Evolutionary conservation across 1,140 invertebrate genomes (phyloP).

Genomic region (Anastatus disparis): DNA sequence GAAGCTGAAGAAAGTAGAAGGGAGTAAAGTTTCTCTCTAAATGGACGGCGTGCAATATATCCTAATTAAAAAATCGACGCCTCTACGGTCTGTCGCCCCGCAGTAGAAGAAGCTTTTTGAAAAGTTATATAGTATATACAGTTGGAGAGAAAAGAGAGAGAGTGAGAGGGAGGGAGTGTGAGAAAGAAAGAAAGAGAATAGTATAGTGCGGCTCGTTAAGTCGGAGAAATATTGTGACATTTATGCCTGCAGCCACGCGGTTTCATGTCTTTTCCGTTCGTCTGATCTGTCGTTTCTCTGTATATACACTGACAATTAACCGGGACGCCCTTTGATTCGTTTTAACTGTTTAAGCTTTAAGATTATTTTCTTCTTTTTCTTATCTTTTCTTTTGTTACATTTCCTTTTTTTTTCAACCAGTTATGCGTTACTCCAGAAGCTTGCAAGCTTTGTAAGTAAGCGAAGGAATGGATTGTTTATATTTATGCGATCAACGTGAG

Average conservation of each 20-base stretch:
- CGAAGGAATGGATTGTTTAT: constrained; percentile 34
- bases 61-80: constrained; percentile 63
- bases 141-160: constrained; percentile 32
- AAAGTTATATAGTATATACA: too few species aligned
- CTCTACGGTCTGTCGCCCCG: constrained; percentile 55
- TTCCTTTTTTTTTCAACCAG: too few species aligned
- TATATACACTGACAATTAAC: constrained; percentile 53
- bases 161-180: constrained; percentile 31
- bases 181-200: background rate
- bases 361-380: too few species aligned
- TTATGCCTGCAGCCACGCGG: constrained; percentile 59
- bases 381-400: too few species aligned
- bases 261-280: constrained; percentile 55
- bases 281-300: constrained; percentile 48
- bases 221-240: constrained; percentile 62
- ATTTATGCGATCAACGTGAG: too few species aligned
- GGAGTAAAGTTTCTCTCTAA: background rate
- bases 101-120: too few species aligned
- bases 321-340: constrained; percentile 27
- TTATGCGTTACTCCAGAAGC: too few species aligned
- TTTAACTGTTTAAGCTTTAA: constrained; percentile 43
- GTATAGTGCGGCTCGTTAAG: constrained; percentile 61
- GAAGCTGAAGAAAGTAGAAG: background rate
- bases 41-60: constrained; percentile 48
- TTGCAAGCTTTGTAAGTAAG: too few species aligned